Evolutionary conservation across 2,888 invertebrate species (phyloP), one percentile per base, ranked within the genome.

Genomic region (Eretmocerus hayati): DNA sequence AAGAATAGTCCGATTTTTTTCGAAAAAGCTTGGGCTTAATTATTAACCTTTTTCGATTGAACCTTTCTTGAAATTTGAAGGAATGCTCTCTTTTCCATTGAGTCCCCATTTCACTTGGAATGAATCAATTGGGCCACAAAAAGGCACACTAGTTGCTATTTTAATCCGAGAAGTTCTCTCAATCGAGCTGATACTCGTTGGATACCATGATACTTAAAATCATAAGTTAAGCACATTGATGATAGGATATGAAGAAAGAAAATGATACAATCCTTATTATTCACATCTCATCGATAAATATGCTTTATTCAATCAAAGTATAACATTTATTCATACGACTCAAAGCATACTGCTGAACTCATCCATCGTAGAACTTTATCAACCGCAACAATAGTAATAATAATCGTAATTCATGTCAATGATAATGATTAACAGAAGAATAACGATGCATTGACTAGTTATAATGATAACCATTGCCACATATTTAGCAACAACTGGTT

Each of bases 231-330:
- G 37, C 26, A 30, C 37, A 9, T 23, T 16, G 20, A 26, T 4
- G 5, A 18, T 8, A 39, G 1, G 15, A 33, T 31, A 42, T 20
- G 31, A 18, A 40, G 44, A 38, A 22, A 18, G 1, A 41, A 4
- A 42, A 41, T 45, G 13, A 45, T 35, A 8, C 19, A 35, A 16
- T 21, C 44, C 37, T 9, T 13, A 13, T 30, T 30, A 53, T 54
- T 43, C 49, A 42, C 40, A 44, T 52, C 62, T 69, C 66, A 66
- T 70, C 65, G 69, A 69, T 71, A 69, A 70, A 71, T 69, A 71
- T 67, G 67, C 65, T 71, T 71, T 71, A 71, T 70, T 71, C 68
- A 68, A 69, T 68, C 67, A 65, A 66, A 69, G 67, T 69, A n/a
- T n/a, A 70, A 70, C 71, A 70, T 71, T 69, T 66, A 70, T 68